phyloP scores from a whole-genome alignment of 2,797 vertebrate genomes.

The Perodicticus potto region DNA sequence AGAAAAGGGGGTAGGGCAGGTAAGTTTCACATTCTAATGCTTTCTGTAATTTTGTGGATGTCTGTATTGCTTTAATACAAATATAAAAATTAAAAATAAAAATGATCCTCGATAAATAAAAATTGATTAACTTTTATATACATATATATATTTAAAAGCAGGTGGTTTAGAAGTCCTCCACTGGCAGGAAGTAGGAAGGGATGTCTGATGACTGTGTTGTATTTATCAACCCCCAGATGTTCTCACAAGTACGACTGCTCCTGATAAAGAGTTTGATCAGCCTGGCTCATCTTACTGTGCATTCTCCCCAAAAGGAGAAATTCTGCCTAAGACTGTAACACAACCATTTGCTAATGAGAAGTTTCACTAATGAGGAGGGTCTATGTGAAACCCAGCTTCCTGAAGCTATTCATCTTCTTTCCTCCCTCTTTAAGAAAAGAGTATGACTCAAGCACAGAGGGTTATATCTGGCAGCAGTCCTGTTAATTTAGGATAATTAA shows the following conservation, averaged over 20 bases:
- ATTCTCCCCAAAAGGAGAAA: conserved; percentile 56
- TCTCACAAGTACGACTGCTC: conserved; percentile 43
- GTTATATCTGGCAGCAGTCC: conserved; percentile 76
- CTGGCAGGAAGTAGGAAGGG: conserved; percentile 56
- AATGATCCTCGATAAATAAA: conserved; percentile 22
- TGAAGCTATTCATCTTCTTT: conserved; percentile 61
- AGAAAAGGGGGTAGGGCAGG: background rate
- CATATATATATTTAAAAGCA: background rate
- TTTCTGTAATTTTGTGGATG: conserved; percentile 23
- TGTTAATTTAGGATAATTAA: conserved; percentile 86
- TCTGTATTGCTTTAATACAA: conserved; percentile 51
- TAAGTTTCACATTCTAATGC: background rate
- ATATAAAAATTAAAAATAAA: conserved; percentile 54
- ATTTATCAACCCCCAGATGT: conserved; percentile 69
- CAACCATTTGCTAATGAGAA: conserved; percentile 71
- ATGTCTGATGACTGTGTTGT: conserved; percentile 44
- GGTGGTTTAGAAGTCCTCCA: conserved; percentile 50
- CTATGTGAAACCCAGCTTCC: conserved; percentile 63
- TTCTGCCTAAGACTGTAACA: conserved; percentile 50
- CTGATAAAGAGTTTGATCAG: conserved; percentile 28
- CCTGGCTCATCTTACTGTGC: conserved; percentile 31
- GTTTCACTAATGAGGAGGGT: conserved; percentile 70
- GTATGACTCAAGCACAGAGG: conserved; percentile 73
- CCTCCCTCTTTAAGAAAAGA: conserved; percentile 68
- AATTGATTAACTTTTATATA: background rate